Percentiles rank a stretch among this genome's conserved stretches.
phyloP scores from a whole-genome alignment of 2,888 invertebrate species.

The Cheilosia impressa region DNA sequence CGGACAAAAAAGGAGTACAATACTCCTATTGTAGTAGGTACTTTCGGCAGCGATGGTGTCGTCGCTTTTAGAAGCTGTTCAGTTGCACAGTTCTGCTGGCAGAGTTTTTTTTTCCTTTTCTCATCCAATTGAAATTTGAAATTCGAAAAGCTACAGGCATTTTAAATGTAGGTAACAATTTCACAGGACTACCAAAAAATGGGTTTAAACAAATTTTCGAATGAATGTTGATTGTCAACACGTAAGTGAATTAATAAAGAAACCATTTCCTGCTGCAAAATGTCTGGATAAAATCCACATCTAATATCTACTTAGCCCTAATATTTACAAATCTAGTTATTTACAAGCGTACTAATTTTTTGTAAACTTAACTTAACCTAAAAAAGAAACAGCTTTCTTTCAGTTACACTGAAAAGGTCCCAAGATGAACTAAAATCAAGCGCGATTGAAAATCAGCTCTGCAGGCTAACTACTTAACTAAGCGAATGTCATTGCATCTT shows the following conservation, averaged over 20 bases:
- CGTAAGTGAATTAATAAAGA: conserved; percentile 36
- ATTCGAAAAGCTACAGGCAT: not conserved
- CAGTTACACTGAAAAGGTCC: conserved; percentile 23
- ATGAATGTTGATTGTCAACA: conserved; percentile 52
- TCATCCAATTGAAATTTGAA: too few relatives aligned
- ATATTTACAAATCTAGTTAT: conserved; percentile 49
- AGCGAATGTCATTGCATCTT: conserved; percentile 63
- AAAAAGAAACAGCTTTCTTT: not conserved
- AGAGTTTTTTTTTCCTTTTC: too few relatives aligned
- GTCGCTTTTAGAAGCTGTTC: too few relatives aligned
- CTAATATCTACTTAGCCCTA: conserved; percentile 33
- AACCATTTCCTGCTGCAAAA: conserved; percentile 30
- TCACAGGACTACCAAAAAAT: not conserved
- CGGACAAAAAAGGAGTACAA: too few relatives aligned
- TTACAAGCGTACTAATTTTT: conserved; percentile 69
- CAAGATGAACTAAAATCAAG: conserved; percentile 9
- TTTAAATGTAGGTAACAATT: too few relatives aligned
- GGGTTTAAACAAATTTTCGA: not conserved
- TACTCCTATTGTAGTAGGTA: too few relatives aligned
- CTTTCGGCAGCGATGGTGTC: too few relatives aligned
- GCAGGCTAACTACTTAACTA: conserved; percentile 16
- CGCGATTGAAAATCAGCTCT: conserved; percentile 3
- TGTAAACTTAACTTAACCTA: conserved; percentile 40
- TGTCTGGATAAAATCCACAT: conserved; percentile 1
- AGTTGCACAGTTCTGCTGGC: too few relatives aligned